Evolutionary conservation across 2,113 vertebrate genomes (phyloP), one percentile per base, ranked within the genome.

Genomic region (Diphyllodes magnificus): DNA sequence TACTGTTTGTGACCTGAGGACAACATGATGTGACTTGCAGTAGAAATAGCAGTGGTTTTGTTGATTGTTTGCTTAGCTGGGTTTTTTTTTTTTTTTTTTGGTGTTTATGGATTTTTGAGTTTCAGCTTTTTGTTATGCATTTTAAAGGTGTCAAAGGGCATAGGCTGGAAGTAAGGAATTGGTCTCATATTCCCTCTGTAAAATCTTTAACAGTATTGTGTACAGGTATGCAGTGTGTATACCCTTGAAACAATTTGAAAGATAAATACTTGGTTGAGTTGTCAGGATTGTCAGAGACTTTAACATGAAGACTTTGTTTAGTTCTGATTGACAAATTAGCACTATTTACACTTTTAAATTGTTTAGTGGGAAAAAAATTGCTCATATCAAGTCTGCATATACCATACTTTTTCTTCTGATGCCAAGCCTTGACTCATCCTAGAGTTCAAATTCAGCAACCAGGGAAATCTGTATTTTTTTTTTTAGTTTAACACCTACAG

Each of bases 381-480:
- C 33, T 83, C 4, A 0, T 57, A 23, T 69, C 13, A 65, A 30
- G 27, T 57, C 70, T 88, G 3, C 22, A 4, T 70, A 21, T 83
- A 30, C n/a, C 22, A 3, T 60, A 12, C 14, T 31, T 82, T 56
- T 75, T 72, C 13, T 79, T 82, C 49, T 72, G 24, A 72, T 86
- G 40, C 20, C 22, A 60, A 79, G 8, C 10, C 40, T 65, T 80
- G 49, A 39, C 18, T 90, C 4, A 22, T 70, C 15, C 11, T 57
- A 28, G 40, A 76, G 31, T 24, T 76, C 20, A 49, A 82, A 69
- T 83, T 71, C 45, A 77, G 9, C 57, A 35, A 0, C 47, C 5
- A 9, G 25, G 9, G 5, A 35, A 24, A 60, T 68, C 30, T 51
- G 0, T 53, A 0, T 53, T 56, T 37, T 75, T 82, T 82, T 42